A percentile compares a stretch with the other conserved stretches of the same genome.
phyloP scores from a whole-genome alignment of 2,797 vertebrate species.

The Anabas testudineus region DNA sequence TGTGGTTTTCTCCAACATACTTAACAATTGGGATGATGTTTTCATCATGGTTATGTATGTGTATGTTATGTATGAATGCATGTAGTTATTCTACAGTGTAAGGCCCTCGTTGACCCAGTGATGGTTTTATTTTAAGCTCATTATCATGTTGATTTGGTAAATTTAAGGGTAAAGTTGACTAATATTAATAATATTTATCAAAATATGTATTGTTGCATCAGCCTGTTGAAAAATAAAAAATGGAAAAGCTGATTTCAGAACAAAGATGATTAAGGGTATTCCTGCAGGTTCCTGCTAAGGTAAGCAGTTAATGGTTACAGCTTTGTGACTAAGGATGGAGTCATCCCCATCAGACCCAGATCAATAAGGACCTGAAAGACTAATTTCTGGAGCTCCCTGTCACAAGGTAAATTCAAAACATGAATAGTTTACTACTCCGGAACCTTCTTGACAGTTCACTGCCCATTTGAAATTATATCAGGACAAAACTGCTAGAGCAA shows the following conservation, averaged over 20 bases:
- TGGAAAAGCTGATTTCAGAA: slow-evolving; percentile 13
- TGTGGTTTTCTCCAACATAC: no score
- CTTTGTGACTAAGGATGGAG: slow-evolving; percentile 38
- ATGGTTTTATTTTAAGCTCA: background rate
- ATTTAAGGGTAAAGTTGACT: slow-evolving; percentile 6
- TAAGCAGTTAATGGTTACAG: slow-evolving; percentile 22
- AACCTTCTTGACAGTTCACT: no score
- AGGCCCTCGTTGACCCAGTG: no score
- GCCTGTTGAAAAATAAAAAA: slow-evolving; percentile 38
- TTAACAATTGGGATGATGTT: no score
- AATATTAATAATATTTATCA: slow-evolving; percentile 13
- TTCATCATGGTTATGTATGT: no score
- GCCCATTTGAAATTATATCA: no score
- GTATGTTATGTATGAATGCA: no score
- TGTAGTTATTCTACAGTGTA: no score
- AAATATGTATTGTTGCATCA: slow-evolving; percentile 14
- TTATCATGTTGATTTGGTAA: background rate
- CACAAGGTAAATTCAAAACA: background rate
- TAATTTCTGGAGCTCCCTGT: slow-evolving; percentile 49
- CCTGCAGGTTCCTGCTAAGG: slow-evolving; percentile 31
- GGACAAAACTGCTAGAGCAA: no score
- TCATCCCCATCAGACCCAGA: slow-evolving; percentile 41
- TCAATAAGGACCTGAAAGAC: slow-evolving; percentile 36
- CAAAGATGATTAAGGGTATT: background rate
- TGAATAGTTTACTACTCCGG: no score